A percentile compares a stretch with the other conserved stretches of the same genome.
phyloP scores from a whole-genome alignment of 2,113 vertebrate genomes.

The Struthio camelus region DNA sequence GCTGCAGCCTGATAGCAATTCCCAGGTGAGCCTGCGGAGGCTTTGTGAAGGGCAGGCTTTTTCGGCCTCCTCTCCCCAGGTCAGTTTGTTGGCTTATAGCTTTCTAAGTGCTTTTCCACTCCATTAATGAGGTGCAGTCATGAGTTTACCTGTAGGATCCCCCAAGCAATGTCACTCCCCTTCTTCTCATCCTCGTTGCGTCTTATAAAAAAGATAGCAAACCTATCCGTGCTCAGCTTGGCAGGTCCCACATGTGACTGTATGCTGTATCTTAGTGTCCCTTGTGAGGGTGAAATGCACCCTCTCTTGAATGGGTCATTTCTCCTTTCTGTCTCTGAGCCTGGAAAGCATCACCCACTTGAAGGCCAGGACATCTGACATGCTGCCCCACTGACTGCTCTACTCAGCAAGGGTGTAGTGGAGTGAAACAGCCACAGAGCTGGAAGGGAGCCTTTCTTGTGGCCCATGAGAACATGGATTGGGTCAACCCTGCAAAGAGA shows the following conservation, averaged over 20 bases:
- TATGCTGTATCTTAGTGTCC: not conserved
- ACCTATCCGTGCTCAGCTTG: not conserved
- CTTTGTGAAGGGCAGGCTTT: not conserved
- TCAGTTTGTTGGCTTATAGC: not conserved
- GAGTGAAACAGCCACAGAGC: not conserved
- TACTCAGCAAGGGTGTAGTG: not conserved
- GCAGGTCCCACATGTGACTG: fast-evolving
- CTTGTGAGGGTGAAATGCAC: not conserved
- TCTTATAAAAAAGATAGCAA: not conserved
- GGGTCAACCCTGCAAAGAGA: not conserved
- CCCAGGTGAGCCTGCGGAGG: not conserved
- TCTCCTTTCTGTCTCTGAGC: not conserved
- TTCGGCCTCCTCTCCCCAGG: not conserved
- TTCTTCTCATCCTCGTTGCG: not conserved
- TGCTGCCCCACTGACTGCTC: not conserved
- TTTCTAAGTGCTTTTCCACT: not conserved
- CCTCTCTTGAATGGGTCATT: not conserved
- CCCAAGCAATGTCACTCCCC: not conserved
- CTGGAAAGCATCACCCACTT: not conserved
- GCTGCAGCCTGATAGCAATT: not conserved
- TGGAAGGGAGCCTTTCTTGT: not conserved
- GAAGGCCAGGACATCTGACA: not conserved
- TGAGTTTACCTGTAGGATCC: not conserved
- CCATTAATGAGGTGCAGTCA: not conserved
- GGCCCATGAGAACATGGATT: not conserved